A percentile compares a stretch with the other conserved stretches of the same genome.
These are phyloP conservation scores for Tipula helvola DNA, from an alignment of 2,888 invertebrate species.

Conservation along the genomic window DNA sequence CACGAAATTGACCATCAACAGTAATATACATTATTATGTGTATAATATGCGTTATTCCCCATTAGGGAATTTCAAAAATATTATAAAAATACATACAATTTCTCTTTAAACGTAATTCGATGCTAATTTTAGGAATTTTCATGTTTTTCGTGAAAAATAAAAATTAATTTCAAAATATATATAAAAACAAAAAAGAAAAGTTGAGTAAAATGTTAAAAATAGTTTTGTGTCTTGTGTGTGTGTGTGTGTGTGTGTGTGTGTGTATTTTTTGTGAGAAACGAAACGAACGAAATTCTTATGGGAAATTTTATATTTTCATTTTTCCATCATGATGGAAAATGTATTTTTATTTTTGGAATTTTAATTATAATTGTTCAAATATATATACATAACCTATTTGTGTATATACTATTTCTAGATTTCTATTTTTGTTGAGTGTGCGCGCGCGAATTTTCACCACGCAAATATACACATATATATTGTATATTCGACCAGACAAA, in stretches of 20 bases:
- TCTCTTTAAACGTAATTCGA: not conserved
- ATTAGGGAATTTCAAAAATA: not conserved
- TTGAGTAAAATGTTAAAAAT: not conserved
- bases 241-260: not conserved
- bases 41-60: too few relatives aligned
- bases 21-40: too few relatives aligned
- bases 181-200: not conserved
- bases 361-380: not conserved
- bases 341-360: not conserved
- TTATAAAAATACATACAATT: not conserved
- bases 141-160: not conserved
- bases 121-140: constrained; percentile 4
- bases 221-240: not conserved
- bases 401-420: not conserved
- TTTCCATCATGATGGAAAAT: constrained; percentile 4
- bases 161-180: not conserved
- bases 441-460: not conserved
- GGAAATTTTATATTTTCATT: not conserved
- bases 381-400: not conserved
- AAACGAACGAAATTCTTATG: not conserved
- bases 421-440: too few relatives aligned
- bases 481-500: not conserved
- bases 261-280: not conserved
- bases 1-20: not conserved
- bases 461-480: too few relatives aligned